Base-by-base conservation (phyloP, 37 sponge, comb jelly and placozoan genomes). In the Chondrosia reniformis region DNA sequence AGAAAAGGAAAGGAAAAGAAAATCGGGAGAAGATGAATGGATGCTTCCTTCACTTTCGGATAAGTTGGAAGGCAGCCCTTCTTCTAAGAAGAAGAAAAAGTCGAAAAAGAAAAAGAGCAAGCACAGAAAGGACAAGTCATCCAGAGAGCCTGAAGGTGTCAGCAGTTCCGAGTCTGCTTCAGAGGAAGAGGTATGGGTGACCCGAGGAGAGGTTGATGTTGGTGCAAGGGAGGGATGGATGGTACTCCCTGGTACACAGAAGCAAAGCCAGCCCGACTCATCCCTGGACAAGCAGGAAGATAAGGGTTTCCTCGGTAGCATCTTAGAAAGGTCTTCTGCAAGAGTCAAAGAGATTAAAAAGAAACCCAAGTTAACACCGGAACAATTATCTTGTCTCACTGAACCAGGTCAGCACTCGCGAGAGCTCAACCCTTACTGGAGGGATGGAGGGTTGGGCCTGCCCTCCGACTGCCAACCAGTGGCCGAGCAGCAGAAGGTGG, bases 381-480 rank as follows among this genome's bases (percentile, higher is more conserved):
- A 76, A 10, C 55, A 38, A n/a, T 31, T 38, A 31, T 52, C 22
- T 24, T 75, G 41, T 75, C 2, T 58, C 7, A 36, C 40, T 79
- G 46, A 84, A 33, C 92, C 91, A 4, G 89, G 92, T 8, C 80
- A 74, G 33, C 91, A 94, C 55, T 80, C 88, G 24, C 65, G 62
- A 19, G 95, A 94, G 65, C 54, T 94, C 28, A 94, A 94, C 41
- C 92, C 88, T 8, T 94, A 62, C 79, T 94, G 95, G 91, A 90
- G 81, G 39, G 86, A 94, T 44, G 91, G 88, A 13, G 95, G 95
- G 0, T 75, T 21, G 40, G 92, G 95, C 3, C 56, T 91, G 0
- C 95, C 95, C 10, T 36, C 8, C 27, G 41, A 49, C 45, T 4
- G 5, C 3, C 28, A 25, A 2, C 17, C 13, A 34, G 6, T 22